Evolutionary conservation across 2,888 invertebrate species (phyloP), one percentile per base, ranked within the genome.

Genomic region (Erannis defoliaria): DNA sequence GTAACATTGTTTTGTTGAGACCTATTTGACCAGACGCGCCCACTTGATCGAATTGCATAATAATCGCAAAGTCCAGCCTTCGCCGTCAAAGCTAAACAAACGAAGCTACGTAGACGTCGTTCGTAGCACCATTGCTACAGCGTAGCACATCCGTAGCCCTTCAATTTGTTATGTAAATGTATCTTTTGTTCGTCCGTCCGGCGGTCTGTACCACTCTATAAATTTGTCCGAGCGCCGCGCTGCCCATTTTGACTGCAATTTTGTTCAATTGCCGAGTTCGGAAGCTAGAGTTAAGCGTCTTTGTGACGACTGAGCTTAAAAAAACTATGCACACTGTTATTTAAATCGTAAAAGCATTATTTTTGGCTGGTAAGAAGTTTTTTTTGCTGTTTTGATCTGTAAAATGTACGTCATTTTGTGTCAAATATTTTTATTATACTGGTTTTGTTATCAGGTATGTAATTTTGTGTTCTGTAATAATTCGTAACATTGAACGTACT

Each of bases 111-210:
- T 55, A 45, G 42, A 6, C 21, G 12, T 42, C 40, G 40, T 40
- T 5, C 42, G 64, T 62, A 63, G 51, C 54, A 43, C 55, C 64
- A 67, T 31, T 33, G 50, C 62, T 57, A 46, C 48, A 53, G 33
- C 51, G 56, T 55, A 69, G 74, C 73, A 63, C 71, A 71, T 71
- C 75, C 81, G 82, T 82, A 81, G 87, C 86, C 90, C 89, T 89
- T 89, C 90, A 92, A 92, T 92, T 92, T 90, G 88, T 82, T 90
- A 91, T 92, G 91, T 89, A 89, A 92, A 92, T 92, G 84, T 75
- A 85, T 84, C 90, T 91, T 90, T 90, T 90, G 90, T 90, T 81
- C 85, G 82, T 76, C 73, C 23, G 55, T 49, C 62, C 48, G 53
- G 70, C 73, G 77, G 74, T 70, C 73, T 59, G 76, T 71, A 71